A percentile compares a stretch with the other conserved stretches of the same genome.
Evolutionary conservation across 2,113 vertebrate genomes (phyloP).

Genomic region (Scytalopus superciliaris): DNA sequence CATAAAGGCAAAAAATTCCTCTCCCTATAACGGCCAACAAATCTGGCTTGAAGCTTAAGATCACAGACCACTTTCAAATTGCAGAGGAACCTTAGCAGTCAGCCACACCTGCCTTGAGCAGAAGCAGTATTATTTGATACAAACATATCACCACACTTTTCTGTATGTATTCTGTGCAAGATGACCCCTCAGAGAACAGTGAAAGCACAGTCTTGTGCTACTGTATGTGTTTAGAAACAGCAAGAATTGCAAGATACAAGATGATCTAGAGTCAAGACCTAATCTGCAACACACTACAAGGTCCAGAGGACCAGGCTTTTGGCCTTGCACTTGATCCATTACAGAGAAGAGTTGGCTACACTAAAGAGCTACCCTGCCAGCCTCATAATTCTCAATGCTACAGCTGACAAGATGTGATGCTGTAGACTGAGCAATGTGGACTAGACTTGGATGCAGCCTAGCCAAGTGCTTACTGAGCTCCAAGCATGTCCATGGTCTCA

Average conservation of each 20-base stretch:
- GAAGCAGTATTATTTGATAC: not conserved
- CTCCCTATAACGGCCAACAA: fast-evolving
- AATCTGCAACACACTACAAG: not conserved
- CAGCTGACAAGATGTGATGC: no score
- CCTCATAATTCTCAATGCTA: no score
- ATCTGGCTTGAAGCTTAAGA: not conserved
- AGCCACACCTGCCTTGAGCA: not conserved
- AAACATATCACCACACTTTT: not conserved
- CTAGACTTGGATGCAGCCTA: no score
- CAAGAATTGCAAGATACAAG: no score
- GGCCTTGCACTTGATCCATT: no score
- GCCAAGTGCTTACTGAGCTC: not conserved
- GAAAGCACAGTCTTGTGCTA: not conserved
- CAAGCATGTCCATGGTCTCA: not conserved
- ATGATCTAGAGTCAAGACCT: not conserved
- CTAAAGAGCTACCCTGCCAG: no score
- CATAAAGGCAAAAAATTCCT: not conserved
- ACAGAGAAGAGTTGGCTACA: no score
- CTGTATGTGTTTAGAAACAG: not conserved
- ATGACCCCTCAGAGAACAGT: not conserved
- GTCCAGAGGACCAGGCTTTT: no score
- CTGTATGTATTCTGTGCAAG: not conserved
- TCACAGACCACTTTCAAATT: not conserved
- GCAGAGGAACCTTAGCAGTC: not conserved
- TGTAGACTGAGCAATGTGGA: no score